Evolutionary conservation across 2,113 vertebrate genomes (phyloP).

Genomic region (Zapornia atra): DNA sequence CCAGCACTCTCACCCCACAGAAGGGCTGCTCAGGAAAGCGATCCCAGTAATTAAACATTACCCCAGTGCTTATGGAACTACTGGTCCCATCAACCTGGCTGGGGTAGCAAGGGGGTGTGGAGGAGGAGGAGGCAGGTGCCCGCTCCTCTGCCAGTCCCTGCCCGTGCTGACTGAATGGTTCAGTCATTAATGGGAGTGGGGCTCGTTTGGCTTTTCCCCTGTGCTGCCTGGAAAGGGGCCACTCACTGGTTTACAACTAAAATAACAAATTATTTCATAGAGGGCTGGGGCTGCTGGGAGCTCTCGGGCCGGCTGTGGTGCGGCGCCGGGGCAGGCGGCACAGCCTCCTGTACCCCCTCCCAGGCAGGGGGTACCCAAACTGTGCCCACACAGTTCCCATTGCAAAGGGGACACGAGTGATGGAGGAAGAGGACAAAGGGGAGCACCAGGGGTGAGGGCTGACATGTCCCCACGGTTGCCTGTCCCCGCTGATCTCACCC

Average conservation of each 20-base stretch:
- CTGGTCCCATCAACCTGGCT: neutral
- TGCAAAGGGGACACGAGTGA: neutral
- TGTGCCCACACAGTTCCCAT: neutral
- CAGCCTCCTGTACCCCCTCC: neutral
- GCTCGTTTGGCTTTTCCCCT: neutral
- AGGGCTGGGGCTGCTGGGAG: neutral
- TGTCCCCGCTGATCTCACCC: neutral
- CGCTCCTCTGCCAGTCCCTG: neutral
- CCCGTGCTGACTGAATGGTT: neutral
- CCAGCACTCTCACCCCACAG: neutral
- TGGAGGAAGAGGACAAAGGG: neutral
- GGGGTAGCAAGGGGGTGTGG: neutral
- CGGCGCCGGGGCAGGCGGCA: neutral
- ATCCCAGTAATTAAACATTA: neutral
- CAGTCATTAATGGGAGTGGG: neutral
- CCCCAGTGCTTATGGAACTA: neutral
- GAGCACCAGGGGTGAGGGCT: neutral
- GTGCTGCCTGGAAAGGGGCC: slow-evolving; percentile 14
- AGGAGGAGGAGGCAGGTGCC: accelerated
- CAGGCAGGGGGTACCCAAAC: accelerated
- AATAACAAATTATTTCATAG: slow-evolving; percentile 61
- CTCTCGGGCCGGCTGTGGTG: neutral
- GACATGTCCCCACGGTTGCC: accelerated
- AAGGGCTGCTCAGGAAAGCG: neutral
- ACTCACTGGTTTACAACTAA: slow-evolving; percentile 46